These are phyloP conservation scores for Apis florea DNA, from an alignment of 1,140 invertebrate species.

Conservation along the genomic window DNA sequence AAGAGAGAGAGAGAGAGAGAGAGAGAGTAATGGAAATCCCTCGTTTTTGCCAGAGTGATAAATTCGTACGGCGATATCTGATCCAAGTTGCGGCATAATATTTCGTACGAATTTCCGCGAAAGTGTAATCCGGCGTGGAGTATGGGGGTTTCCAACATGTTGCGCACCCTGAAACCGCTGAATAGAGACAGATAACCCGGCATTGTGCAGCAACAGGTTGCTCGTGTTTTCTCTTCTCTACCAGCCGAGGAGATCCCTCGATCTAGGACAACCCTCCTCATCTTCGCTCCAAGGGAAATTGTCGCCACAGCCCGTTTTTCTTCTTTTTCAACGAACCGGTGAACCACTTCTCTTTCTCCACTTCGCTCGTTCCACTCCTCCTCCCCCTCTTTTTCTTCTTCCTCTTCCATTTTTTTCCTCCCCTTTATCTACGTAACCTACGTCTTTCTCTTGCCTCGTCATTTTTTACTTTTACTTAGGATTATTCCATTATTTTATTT, in stretches of 20 bases:
- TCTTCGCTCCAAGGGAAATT: background rate
- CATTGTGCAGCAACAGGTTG: constrained; percentile 57
- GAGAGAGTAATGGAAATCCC: background rate
- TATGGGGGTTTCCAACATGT: constrained; percentile 49
- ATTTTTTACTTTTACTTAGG: no score
- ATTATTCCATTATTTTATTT: no score
- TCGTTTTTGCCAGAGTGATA: constrained; percentile 22
- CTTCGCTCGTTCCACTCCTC: background rate
- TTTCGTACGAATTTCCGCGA: constrained; percentile 30
- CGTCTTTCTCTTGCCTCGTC: no score
- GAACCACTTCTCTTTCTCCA: no score
- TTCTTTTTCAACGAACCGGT: background rate
- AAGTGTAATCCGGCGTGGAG: constrained; percentile 30
- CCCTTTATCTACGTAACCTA: no score
- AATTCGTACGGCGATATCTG: constrained; percentile 35
- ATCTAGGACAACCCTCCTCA: constrained; percentile 34
- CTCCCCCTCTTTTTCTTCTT: no score
- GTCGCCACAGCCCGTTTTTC: no score
- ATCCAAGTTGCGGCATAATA: constrained; percentile 15
- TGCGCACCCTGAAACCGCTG: constrained; percentile 31
- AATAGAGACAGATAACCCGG: constrained; percentile 46
- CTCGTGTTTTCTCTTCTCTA: constrained; percentile 38
- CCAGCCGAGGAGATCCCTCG: constrained; percentile 20
- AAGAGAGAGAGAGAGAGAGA: background rate
- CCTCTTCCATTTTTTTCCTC: no score